Conservation (phyloP, 2,797 vertebrate genomes). For the Gymnoscopelus braueri region DNA sequence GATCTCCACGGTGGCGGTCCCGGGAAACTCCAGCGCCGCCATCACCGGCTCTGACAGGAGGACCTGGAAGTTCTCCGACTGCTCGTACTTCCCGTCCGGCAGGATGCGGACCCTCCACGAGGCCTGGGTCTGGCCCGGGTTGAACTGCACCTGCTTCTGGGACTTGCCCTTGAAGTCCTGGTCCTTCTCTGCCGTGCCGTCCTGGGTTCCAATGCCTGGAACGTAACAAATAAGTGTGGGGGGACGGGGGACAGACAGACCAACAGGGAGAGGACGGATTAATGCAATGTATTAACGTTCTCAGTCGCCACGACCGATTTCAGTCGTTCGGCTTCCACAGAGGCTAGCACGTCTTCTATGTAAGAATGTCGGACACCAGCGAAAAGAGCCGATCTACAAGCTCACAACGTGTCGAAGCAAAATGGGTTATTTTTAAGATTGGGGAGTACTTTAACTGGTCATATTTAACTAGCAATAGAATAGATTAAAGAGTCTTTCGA, state of each 20-base stretch:
- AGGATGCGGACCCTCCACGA: constrained; percentile 88
- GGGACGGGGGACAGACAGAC: constrained; percentile 10
- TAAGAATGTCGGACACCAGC: too few species aligned
- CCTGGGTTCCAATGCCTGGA: constrained; percentile 89
- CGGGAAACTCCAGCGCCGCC: constrained; percentile 88
- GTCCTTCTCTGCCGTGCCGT: constrained; percentile 88
- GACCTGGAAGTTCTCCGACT: constrained; percentile 90
- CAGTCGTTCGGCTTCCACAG: too few species aligned
- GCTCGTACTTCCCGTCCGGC: constrained; percentile 87
- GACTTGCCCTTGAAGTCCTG: constrained; percentile 91
- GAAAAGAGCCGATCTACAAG: too few species aligned
- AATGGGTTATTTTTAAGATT: too few species aligned
- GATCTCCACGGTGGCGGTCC: constrained; percentile 87
- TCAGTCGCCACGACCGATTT: too few species aligned
- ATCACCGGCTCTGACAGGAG: constrained; percentile 92
- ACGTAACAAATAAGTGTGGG: not conserved
- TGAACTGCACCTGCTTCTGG: constrained; percentile 95
- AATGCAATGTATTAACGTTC: too few species aligned
- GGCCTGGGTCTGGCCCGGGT: constrained; percentile 90
- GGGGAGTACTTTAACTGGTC: too few species aligned
- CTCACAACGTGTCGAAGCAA: too few species aligned
- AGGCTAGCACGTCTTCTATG: too few species aligned
- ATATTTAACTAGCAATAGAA: too few species aligned
- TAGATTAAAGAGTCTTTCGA: too few species aligned
- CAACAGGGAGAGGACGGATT: constrained; percentile 3